phyloP scores from a whole-genome alignment of 2,113 vertebrate genomes.

The Strix uralensis region DNA sequence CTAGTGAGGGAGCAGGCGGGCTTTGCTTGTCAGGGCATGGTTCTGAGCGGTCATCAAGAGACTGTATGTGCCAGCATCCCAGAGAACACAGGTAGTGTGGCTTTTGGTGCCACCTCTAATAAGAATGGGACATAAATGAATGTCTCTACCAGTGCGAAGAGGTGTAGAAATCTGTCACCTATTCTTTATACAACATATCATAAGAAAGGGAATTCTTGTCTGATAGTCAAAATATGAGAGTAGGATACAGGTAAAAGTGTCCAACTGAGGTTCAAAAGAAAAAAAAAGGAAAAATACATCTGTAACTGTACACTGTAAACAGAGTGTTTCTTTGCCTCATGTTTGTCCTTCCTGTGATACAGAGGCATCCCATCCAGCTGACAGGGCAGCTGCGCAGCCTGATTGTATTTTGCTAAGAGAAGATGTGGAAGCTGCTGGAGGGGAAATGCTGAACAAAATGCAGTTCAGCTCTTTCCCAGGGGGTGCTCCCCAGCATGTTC shows the following conservation, averaged over 20 bases:
- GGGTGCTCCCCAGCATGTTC: neutral
- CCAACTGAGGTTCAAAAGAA: neutral
- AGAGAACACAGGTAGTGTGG: fast-evolving
- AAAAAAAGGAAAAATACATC: no score
- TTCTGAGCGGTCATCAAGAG: neutral
- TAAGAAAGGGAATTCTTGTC: neutral
- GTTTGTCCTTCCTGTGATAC: neutral
- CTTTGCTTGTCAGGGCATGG: neutral
- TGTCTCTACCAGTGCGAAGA: neutral
- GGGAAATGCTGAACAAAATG: neutral
- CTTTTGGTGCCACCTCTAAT: neutral
- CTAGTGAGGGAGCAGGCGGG: neutral
- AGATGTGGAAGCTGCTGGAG: neutral
- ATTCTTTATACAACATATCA: neutral
- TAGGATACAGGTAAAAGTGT: neutral
- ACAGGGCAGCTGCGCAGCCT: neutral
- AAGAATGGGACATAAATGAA: neutral
- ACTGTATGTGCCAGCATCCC: neutral
- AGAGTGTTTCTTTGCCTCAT: neutral
- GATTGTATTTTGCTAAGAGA: neutral
- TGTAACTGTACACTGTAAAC: neutral
- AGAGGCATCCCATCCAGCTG: neutral
- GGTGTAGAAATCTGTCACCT: fast-evolving
- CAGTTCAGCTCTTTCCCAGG: neutral
- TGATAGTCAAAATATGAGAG: neutral